Conservation (phyloP, 2,888 invertebrate genomes). For the Hirtodrosophila trivittata region DNA sequence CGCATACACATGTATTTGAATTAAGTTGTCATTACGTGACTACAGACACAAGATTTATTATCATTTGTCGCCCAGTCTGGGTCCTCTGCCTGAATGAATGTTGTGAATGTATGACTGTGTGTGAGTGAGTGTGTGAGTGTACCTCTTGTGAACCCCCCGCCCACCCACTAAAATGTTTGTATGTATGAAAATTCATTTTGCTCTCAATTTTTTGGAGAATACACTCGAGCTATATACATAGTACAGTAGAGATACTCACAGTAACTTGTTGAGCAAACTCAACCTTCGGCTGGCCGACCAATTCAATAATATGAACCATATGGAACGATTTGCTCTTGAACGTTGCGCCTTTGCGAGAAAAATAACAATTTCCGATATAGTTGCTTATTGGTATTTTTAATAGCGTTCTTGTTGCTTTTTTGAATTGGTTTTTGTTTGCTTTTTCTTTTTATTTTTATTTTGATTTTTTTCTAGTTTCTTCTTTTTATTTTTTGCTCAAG, state of each 20-base stretch:
- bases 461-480: slow-evolving; percentile 20
- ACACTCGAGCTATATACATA: slow-evolving; percentile 17
- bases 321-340: slow-evolving; percentile 85
- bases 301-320: slow-evolving; percentile 93
- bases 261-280: slow-evolving; percentile 90
- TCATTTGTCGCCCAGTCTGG: slow-evolving; percentile 55
- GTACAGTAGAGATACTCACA: slow-evolving; percentile 86
- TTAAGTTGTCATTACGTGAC: slow-evolving; percentile 83
- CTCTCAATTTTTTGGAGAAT: slow-evolving; percentile 31
- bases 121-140: slow-evolving; percentile 3
- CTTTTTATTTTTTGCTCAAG: slow-evolving; percentile 4
- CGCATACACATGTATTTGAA: slow-evolving; percentile 72
- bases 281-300: slow-evolving; percentile 91
- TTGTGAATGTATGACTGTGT: slow-evolving; percentile 6
- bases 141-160: background rate
- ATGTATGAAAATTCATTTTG: slow-evolving; percentile 56
- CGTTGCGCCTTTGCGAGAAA: slow-evolving; percentile 76
- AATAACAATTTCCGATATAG: slow-evolving; percentile 49
- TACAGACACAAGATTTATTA: slow-evolving; percentile 81
- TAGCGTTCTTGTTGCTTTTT: slow-evolving; percentile 20
- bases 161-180: slow-evolving; percentile 5
- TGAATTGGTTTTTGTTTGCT: slow-evolving; percentile 11
- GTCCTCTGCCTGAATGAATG: background rate
- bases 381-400: slow-evolving; percentile 14
- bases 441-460: slow-evolving; percentile 9